A percentile compares a stretch with the other conserved stretches of the same genome.
phyloP scores from a whole-genome alignment of 2,888 invertebrate genomes.

The Syrista parreyssii region DNA sequence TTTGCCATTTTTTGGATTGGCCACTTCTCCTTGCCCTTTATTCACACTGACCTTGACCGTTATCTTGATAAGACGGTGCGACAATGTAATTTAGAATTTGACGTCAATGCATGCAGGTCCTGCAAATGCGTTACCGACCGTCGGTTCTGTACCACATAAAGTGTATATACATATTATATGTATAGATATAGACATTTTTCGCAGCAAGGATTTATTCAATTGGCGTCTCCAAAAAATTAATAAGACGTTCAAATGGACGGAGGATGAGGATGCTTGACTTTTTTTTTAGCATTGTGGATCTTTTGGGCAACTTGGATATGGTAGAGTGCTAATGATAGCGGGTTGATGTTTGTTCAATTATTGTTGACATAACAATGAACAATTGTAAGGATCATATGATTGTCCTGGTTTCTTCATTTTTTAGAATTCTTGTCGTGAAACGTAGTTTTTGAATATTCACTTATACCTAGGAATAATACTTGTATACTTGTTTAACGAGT shows the following conservation, averaged over 20 bases:
- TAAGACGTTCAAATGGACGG: background rate
- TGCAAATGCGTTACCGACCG: background rate
- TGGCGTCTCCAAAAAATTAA: background rate
- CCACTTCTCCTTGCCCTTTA: slow-evolving; percentile 23
- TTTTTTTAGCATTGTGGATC: background rate
- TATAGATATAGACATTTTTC: background rate
- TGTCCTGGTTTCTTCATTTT: background rate
- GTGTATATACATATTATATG: background rate
- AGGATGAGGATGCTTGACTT: background rate
- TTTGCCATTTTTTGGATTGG: slow-evolving; percentile 11
- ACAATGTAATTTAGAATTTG: background rate
- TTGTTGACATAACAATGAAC: background rate
- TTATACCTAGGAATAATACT: background rate
- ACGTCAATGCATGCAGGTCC: background rate
- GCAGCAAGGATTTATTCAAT: background rate
- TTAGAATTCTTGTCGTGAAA: background rate
- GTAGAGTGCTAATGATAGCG: background rate
- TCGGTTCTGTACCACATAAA: background rate
- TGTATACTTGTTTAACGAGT: background rate
- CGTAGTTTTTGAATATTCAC: background rate
- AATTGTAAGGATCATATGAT: background rate
- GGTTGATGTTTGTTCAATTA: background rate
- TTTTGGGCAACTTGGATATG: background rate
- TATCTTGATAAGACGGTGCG: background rate
- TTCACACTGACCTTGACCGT: slow-evolving; percentile 31